Conservation (phyloP, 35 echinoderm and acorn worm species). For the Chiridota heheva region DNA sequence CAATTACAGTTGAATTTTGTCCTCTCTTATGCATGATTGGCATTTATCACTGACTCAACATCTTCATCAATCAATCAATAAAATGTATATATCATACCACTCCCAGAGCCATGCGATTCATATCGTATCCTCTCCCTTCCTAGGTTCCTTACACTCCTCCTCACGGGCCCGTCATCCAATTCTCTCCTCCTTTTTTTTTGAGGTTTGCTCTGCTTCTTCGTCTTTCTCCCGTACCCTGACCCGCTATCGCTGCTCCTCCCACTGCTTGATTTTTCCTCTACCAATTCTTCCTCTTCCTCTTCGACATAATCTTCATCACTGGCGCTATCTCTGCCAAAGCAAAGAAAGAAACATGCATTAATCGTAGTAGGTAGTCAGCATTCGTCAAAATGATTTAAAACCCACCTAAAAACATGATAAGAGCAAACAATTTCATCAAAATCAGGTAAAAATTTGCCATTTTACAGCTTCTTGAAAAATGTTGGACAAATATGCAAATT, state of each 20-base stretch:
- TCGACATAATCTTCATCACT: conserved; percentile 8
- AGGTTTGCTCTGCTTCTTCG: not conserved
- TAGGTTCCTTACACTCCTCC: conserved; percentile 15
- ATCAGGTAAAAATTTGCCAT: not conserved
- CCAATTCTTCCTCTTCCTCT: conserved; percentile 31
- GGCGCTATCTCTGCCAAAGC: not conserved
- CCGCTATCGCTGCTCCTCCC: conserved; percentile 25
- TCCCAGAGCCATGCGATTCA: too few species aligned
- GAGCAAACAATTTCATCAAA: not conserved
- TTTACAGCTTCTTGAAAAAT: not conserved
- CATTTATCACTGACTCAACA: too few species aligned
- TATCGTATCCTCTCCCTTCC: conserved; percentile 18
- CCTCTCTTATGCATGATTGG: too few species aligned
- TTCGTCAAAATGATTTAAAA: not conserved
- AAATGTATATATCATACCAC: too few species aligned
- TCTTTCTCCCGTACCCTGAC: conserved; percentile 23
- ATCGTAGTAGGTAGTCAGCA: not conserved
- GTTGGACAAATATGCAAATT: not conserved
- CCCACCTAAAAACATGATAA: not conserved
- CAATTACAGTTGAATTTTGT: too few species aligned
- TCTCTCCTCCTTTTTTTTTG: not conserved
- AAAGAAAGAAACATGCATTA: not conserved
- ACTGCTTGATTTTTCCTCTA: not conserved
- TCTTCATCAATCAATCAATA: too few species aligned
- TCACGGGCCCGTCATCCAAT: conserved; percentile 17